Evolutionary conservation across 2,113 vertebrate genomes (phyloP).

Genomic region (Clupea harengus): DNA sequence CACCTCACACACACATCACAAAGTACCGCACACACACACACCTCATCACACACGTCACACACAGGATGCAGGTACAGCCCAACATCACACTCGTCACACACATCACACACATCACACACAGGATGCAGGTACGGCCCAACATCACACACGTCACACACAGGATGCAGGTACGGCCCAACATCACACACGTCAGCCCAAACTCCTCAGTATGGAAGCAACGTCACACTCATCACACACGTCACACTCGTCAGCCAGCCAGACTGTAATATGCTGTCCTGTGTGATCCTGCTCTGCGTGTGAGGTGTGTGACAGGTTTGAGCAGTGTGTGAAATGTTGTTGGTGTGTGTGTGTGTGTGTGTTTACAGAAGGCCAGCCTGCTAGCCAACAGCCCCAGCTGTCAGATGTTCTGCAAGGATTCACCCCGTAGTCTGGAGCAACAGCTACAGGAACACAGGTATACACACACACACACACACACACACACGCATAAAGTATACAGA

Average conservation of each 20-base stretch:
- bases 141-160: background rate
- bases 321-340: no score
- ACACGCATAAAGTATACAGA: background rate
- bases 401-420: conserved; percentile 89
- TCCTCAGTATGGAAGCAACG: no score
- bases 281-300: no score
- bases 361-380: conserved; percentile 81
- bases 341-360: background rate
- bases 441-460: conserved; percentile 94
- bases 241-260: background rate
- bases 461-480: background rate
- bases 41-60: no score
- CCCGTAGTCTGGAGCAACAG: conserved; percentile 94
- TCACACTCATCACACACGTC: background rate
- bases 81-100: conserved; percentile 15
- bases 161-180: no score
- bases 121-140: conserved; percentile 36
- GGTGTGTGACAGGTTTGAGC: conserved; percentile 39
- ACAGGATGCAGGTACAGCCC: conserved; percentile 77
- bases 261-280: background rate
- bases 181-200: background rate
- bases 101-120: background rate
- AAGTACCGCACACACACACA: no score
- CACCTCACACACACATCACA: no score
- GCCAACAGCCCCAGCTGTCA: conserved; percentile 87